phyloP scores from a whole-genome alignment of 64 coral and sea anemone genomes.

The Actinia equina region DNA sequence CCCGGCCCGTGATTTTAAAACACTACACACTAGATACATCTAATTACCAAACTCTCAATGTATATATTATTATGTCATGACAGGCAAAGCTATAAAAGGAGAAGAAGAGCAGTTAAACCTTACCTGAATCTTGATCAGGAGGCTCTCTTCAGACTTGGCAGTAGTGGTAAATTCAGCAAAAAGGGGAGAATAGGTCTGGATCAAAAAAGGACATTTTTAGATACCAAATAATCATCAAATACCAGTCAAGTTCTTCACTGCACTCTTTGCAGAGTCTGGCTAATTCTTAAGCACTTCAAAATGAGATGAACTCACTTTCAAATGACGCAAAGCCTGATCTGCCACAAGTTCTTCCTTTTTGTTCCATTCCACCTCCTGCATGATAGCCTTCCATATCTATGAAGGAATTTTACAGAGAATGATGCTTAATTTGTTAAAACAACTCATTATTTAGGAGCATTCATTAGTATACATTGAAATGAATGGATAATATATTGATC shows the following conservation, averaged over 20 bases:
- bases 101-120: not conserved
- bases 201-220: not conserved
- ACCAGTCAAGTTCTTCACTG: no score
- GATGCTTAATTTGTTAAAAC: not conserved
- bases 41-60: no score
- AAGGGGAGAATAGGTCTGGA: slow-evolving; percentile 73
- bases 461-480: no score
- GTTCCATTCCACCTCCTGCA: slow-evolving; percentile 95
- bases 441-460: no score
- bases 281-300: not conserved
- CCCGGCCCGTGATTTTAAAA: no score
- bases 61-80: no score
- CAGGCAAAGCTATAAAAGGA: no score
- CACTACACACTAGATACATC: no score
- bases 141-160: slow-evolving; percentile 68
- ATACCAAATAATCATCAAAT: no score
- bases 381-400: slow-evolving; percentile 92
- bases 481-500: not conserved
- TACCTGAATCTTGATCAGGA: slow-evolving; percentile 94
- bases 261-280: no score
- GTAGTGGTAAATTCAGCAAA: slow-evolving; percentile 72
- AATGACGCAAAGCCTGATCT: slow-evolving; percentile 86
- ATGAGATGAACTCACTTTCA: slow-evolving; percentile 60
- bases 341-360: slow-evolving; percentile 95
- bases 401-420: no score